Evolutionary conservation across 2,113 vertebrate species (phyloP).

Genomic region (Neotragus moschatus): DNA sequence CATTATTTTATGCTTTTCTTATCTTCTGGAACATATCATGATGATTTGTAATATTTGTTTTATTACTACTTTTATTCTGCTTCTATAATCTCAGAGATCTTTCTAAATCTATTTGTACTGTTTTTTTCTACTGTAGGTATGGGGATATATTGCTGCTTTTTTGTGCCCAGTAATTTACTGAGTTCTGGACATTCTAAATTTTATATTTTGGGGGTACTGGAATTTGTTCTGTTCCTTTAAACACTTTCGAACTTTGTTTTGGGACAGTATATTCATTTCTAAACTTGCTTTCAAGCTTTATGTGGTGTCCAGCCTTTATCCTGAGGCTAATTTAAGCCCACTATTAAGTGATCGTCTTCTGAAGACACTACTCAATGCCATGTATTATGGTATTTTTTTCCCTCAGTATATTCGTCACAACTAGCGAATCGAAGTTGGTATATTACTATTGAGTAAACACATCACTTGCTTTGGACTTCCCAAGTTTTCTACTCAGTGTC

Average conservation of each 20-base stretch:
- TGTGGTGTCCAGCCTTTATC: neutral
- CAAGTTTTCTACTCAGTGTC: neutral
- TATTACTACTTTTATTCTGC: neutral
- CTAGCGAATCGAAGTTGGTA: neutral
- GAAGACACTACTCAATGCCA: neutral
- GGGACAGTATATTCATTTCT: neutral
- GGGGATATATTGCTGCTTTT: neutral
- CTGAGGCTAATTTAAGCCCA: neutral
- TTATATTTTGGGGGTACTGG: neutral
- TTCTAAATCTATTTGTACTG: neutral
- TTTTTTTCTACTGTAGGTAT: neutral
- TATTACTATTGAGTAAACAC: neutral
- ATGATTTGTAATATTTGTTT: neutral
- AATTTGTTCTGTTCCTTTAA: neutral
- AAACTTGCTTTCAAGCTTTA: neutral
- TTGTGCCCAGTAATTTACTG: neutral
- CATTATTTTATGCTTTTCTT: neutral
- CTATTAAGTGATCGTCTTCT: neutral
- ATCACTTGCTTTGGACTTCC: neutral
- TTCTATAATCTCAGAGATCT: neutral
- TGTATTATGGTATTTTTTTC: neutral
- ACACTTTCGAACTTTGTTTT: neutral
- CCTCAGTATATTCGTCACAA: neutral
- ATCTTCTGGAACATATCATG: neutral
- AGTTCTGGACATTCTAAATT: neutral